phyloP scores from a whole-genome alignment of 2,113 vertebrate genomes.

The Harpagus bidentatus region DNA sequence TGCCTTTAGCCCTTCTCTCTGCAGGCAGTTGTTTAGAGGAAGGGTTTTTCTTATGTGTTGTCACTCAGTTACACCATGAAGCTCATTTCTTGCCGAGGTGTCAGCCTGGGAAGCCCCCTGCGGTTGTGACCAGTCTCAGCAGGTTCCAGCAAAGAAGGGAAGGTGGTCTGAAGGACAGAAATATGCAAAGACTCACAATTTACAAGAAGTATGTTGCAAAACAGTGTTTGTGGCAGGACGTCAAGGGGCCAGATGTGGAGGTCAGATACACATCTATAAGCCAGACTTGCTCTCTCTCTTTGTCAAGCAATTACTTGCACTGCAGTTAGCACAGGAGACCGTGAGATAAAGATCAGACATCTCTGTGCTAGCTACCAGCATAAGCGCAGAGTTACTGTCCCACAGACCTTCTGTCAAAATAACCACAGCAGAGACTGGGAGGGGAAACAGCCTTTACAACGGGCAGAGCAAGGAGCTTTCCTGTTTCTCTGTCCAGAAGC shows the following conservation, averaged over 20 bases:
- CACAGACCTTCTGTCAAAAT: background rate
- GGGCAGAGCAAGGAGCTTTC: background rate
- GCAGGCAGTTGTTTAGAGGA: background rate
- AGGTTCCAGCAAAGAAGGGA: background rate
- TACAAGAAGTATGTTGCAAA: background rate
- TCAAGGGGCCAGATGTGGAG: background rate
- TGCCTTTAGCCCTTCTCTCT: background rate
- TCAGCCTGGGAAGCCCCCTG: background rate
- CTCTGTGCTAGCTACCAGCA: background rate
- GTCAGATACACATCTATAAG: background rate
- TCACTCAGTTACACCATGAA: background rate
- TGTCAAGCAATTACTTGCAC: constrained; percentile 1
- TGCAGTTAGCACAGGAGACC: background rate
- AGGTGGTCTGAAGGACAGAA: background rate
- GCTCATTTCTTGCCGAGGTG: background rate
- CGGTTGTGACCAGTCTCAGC: background rate
- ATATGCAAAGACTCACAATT: background rate
- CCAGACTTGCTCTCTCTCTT: background rate
- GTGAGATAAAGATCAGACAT: constrained; percentile 35
- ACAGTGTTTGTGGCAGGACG: background rate
- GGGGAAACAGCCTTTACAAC: background rate
- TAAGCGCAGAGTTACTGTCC: background rate
- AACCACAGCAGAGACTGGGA: background rate
- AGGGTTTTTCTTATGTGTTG: background rate
- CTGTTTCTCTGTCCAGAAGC: background rate